Conservation (phyloP, 2,888 invertebrate genomes). For the Deladenus siricidicola region DNA sequence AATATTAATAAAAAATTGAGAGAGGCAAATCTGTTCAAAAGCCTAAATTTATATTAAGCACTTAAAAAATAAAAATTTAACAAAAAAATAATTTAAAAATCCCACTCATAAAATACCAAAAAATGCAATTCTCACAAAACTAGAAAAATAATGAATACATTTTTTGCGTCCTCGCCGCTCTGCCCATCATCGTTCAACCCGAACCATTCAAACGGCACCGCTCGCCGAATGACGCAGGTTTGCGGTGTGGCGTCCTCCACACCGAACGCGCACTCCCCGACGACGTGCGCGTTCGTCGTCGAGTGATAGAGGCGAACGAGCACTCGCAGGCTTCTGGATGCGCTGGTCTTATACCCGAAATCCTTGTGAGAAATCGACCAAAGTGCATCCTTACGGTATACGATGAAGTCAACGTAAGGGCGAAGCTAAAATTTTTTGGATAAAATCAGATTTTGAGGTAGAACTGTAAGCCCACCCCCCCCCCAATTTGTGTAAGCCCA, state of each 20-base stretch:
- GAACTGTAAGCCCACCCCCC: too few relatives aligned
- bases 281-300: constrained; percentile 22
- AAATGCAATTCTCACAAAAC: not conserved
- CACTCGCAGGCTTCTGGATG: constrained; percentile 13
- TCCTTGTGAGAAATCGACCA: constrained; percentile 30
- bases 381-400: constrained; percentile 32
- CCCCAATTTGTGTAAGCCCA: too few relatives aligned
- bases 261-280: constrained; percentile 20
- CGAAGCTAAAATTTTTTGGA: constrained; percentile 29
- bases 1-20: too few relatives aligned
- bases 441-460: too few relatives aligned
- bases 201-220: constrained; percentile 47
- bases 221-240: constrained; percentile 40
- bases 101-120: not conserved
- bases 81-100: not conserved
- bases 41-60: not conserved
- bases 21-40: too few relatives aligned
- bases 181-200: constrained; percentile 9
- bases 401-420: constrained; percentile 47
- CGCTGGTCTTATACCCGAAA: too few relatives aligned
- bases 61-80: not conserved
- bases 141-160: too few relatives aligned
- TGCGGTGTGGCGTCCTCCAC: constrained; percentile 20
- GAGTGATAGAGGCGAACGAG: constrained; percentile 36
- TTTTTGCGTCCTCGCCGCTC: too few relatives aligned